Evolutionary conservation across 1,140 invertebrate species (phyloP).

Genomic region (Euura lappo): DNA sequence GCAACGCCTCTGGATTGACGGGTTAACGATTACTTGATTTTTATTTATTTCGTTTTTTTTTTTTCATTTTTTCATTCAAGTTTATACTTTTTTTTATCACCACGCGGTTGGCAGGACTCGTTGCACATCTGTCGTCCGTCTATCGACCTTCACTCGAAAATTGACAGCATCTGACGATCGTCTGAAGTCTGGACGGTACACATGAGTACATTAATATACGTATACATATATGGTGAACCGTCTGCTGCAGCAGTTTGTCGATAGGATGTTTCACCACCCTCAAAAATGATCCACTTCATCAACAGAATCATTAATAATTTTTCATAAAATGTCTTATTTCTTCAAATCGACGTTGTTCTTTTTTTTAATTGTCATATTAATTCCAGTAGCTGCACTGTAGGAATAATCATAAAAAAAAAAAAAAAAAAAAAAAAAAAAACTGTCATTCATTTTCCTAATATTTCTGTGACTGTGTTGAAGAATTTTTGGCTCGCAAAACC

Average conservation of each 20-base stretch:
- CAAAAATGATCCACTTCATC: too few species aligned
- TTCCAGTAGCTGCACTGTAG: too few species aligned
- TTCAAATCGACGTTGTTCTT: too few species aligned
- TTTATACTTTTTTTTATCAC: not conserved
- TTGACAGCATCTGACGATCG: not conserved
- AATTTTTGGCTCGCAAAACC: too few species aligned
- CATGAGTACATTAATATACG: not conserved
- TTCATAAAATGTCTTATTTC: too few species aligned
- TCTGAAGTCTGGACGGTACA: not conserved
- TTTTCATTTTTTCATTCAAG: not conserved
- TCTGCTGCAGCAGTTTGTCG: not conserved
- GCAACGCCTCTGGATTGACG: not conserved
- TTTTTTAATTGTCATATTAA: too few species aligned
- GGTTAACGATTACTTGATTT: constrained; percentile 1
- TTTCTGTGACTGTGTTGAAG: too few species aligned
- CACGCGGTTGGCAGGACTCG: not conserved
- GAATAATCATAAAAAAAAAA: too few species aligned
- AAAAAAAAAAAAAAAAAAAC: too few species aligned
- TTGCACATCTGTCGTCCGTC: not conserved
- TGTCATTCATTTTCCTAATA: too few species aligned
- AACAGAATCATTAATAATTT: too few species aligned
- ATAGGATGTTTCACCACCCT: too few species aligned
- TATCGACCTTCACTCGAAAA: not conserved
- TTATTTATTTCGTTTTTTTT: not conserved
- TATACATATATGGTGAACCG: not conserved